Base-by-base conservation (phyloP, 30 jellyfish, hydroid and myxozoan species). In the Hydractinia echinata region DNA sequence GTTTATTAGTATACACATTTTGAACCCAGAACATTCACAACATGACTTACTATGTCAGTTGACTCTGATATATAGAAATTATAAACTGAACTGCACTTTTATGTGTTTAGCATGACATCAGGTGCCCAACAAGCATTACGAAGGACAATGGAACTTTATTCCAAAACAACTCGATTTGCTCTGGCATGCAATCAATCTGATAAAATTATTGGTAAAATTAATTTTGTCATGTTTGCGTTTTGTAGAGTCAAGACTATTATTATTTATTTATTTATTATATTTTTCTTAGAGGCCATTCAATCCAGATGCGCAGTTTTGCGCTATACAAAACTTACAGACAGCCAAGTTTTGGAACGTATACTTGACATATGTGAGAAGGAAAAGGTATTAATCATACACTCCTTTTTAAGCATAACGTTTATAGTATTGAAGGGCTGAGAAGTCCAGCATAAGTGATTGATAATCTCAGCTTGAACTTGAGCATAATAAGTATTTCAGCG, bases 51-150 rank as follows among this genome's bases (percentile, higher is more conserved):
- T 30, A 30, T 30, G 44, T 2, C 44, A 30, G 44, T 30, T 30
- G 44, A 30, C 44, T 30, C 44, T 30, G 44, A 0, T 30, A 30
- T 30, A 30, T 30, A 30, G 44, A 30, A 30, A 30, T 30, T 30
- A 2, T 0, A 30, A 30, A 30, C 44, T 30, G 2, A 30, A 30
- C 44, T 30, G 44, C 44, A 30, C 52, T 52, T 69, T 83, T 86
- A n/a, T 5, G n/a, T 52, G 62, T 51, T 80, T 66, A 95, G 99
- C 71, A 88, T 95, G 99, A 95, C 99, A 14, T 84, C 91, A 61
- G 99, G 99, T 55, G 99, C 99, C 5, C 99, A 95, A 49, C 99
- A 95, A 83, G 99, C 99, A 4, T 67, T 95, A 66, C 53, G 99
- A 56, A 58, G 99, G 66, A 95, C 97, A 53, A 95, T 95, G 97